Evolutionary conservation across 2,113 vertebrate genomes (phyloP).

Genomic region (Odontophorus gujanensis): DNA sequence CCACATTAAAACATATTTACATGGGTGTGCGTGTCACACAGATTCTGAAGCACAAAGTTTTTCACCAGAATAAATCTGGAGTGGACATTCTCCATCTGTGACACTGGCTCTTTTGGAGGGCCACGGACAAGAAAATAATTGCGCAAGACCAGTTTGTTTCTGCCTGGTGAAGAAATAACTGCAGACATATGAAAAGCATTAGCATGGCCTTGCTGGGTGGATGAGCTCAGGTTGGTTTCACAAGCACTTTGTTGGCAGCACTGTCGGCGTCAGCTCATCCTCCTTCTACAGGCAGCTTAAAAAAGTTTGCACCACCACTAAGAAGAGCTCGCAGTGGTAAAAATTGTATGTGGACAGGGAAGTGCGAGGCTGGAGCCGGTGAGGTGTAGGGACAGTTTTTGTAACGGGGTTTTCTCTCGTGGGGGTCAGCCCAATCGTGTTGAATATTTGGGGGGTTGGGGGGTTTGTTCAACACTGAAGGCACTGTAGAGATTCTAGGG

Average conservation of each 20-base stretch:
- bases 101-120: neutral
- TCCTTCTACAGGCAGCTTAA: neutral
- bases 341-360: neutral
- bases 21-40: neutral
- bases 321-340: neutral
- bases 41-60: neutral
- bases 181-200: neutral
- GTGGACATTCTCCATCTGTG: neutral
- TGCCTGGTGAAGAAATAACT: neutral
- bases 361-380: neutral
- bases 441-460: too few relatives aligned
- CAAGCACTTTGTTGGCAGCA: neutral
- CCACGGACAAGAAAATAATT: neutral
- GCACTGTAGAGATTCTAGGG: neutral
- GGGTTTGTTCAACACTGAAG: neutral
- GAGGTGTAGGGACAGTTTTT: accelerated
- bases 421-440: neutral
- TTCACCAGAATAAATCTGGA: neutral
- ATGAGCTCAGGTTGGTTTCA: neutral
- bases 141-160: neutral
- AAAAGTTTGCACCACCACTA: neutral
- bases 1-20: neutral
- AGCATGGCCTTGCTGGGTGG: neutral
- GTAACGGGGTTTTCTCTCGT: accelerated
- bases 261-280: too few relatives aligned